These are phyloP conservation scores for Microchrysa polita DNA, from an alignment of 2,888 invertebrate genomes.

Conservation along the genomic window DNA sequence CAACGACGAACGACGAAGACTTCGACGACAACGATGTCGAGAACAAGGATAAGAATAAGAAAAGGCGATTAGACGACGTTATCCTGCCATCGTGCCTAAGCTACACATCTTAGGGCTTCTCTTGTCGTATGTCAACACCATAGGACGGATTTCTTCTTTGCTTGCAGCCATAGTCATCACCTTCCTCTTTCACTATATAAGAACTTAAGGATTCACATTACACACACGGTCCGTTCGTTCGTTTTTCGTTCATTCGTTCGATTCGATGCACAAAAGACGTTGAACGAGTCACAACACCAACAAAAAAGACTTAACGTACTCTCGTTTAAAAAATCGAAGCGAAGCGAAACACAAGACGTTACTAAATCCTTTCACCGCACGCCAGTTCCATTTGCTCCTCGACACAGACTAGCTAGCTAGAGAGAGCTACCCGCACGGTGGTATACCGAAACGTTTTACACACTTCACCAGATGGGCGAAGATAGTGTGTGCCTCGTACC, in stretches of 20 bases:
- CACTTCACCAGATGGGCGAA: constrained; percentile 9
- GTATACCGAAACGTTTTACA: constrained; percentile 17
- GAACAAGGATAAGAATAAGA: constrained; percentile 5
- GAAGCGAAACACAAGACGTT: background rate
- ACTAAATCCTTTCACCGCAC: constrained; percentile 16
- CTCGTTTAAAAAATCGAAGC: background rate
- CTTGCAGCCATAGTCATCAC: background rate
- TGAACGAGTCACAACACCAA: no score
- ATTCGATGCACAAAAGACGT: no score
- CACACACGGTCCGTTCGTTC: background rate
- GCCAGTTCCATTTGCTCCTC: constrained; percentile 3
- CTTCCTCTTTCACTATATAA: background rate
- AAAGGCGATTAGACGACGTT: constrained; percentile 22
- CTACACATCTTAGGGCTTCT: background rate
- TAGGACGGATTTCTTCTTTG: background rate
- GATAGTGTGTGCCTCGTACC: background rate
- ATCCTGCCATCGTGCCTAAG: background rate
- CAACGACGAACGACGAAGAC: background rate
- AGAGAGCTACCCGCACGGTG: no score
- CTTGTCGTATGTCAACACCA: background rate
- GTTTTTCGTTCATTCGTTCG: background rate
- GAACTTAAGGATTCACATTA: constrained; percentile 12
- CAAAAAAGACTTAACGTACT: background rate
- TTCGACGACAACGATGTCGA: background rate
- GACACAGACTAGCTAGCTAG: no score